Evolutionary conservation across 2,113 vertebrate species (phyloP).

Genomic region (Pomatorhinus ruficollis): DNA sequence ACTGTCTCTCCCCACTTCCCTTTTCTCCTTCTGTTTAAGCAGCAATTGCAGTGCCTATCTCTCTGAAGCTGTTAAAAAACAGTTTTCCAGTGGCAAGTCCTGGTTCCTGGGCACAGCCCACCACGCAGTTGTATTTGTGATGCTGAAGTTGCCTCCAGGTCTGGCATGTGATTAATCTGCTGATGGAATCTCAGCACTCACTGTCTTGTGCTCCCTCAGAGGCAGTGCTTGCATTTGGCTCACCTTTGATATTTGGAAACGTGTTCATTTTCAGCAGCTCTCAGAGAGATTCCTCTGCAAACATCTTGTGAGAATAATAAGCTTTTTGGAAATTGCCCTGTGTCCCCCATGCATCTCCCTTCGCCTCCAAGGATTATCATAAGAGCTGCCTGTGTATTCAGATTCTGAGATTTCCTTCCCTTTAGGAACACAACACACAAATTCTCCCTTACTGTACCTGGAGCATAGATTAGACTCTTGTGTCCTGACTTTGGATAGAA

Average conservation of each 20-base stretch:
- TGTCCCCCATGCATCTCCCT: neutral
- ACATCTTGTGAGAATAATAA: constrained; percentile 5
- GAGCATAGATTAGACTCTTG: neutral
- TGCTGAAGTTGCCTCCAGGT: neutral
- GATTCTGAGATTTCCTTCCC: neutral
- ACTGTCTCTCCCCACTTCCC: neutral
- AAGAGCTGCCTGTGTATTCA: neutral
- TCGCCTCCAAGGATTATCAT: neutral
- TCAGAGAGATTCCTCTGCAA: neutral
- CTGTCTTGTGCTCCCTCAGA: constrained; percentile 4
- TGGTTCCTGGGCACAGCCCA: neutral
- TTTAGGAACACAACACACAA: neutral
- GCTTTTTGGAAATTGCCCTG: neutral
- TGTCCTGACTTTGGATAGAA: neutral
- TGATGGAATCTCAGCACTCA: neutral
- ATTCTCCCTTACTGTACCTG: neutral
- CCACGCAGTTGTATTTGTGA: neutral
- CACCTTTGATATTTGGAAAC: constrained; percentile 37
- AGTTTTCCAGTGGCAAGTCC: neutral
- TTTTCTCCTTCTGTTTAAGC: constrained; percentile 18
- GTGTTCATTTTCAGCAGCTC: neutral
- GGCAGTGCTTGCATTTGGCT: neutral
- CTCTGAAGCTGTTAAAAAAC: neutral
- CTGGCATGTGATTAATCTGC: constrained; percentile 19
- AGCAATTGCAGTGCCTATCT: neutral